Percentiles rank a stretch among this genome's conserved stretches.
These are phyloP conservation scores for Andrena dorsata DNA, from an alignment of 2,888 invertebrate genomes.

Conservation along the genomic window DNA sequence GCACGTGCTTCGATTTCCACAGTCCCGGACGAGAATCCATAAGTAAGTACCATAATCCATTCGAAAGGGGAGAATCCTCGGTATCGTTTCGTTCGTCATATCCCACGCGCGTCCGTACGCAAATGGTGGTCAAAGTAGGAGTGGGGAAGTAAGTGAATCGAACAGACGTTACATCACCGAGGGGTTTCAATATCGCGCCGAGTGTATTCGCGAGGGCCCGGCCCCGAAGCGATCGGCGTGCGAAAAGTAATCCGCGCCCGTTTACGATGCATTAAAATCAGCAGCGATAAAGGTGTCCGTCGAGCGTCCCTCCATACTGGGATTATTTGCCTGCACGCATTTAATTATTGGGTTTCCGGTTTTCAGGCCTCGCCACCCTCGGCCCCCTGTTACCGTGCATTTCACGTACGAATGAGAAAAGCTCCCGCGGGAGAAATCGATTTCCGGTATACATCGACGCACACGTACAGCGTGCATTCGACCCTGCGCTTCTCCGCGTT, in stretches of 20 bases:
- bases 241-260: neutral
- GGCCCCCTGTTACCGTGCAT: conserved; percentile 28
- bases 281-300: neutral
- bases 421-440: conserved; percentile 66
- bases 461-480: conserved; percentile 31
- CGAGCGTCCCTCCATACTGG: neutral
- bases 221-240: neutral
- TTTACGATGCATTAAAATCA: neutral
- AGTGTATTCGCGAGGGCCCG: neutral
- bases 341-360: conserved; percentile 60
- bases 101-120: neutral
- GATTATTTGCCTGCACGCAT: conserved; percentile 49
- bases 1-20: no score
- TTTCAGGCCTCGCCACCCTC: conserved; percentile 19
- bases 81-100: neutral
- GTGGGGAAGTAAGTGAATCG: neutral
- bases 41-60: no score
- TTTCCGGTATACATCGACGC: conserved; percentile 61
- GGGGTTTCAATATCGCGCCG: neutral
- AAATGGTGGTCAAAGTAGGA: neutral
- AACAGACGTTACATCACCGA: neutral
- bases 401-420: conserved; percentile 48
- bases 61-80: no score
- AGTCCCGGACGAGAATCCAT: no score
- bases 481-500: conserved; percentile 10